phyloP scores from a whole-genome alignment of 2,888 invertebrate species.

The Eilema depressum region DNA sequence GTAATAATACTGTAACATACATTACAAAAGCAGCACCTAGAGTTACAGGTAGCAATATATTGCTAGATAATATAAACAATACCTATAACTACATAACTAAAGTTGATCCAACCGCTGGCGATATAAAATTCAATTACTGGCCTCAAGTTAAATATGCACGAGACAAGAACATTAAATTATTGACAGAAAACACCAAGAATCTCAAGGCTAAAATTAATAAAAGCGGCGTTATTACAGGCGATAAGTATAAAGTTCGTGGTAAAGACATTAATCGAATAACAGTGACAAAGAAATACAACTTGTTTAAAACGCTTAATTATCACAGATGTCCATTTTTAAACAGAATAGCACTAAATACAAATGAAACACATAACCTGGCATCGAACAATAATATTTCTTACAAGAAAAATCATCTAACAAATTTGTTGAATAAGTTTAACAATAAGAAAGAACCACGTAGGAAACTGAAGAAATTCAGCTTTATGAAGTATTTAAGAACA shows the following conservation, averaged over 20 bases:
- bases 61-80: neutral
- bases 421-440: slow-evolving; percentile 33
- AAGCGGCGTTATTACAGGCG: neutral
- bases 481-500: slow-evolving; percentile 65
- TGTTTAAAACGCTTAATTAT: slow-evolving; percentile 45
- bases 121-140: slow-evolving; percentile 52
- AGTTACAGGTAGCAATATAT: neutral
- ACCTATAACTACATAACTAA: slow-evolving; percentile 14
- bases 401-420: slow-evolving; percentile 45
- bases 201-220: slow-evolving; percentile 28
- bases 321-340: slow-evolving; percentile 31
- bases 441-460: slow-evolving; percentile 25
- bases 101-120: slow-evolving; percentile 29
- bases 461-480: slow-evolving; percentile 39
- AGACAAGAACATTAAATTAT: slow-evolving; percentile 22
- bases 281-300: slow-evolving; percentile 45
- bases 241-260: slow-evolving; percentile 24
- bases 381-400: slow-evolving; percentile 33
- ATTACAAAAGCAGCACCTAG: neutral
- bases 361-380: slow-evolving; percentile 15
- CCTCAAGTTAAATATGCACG: slow-evolving; percentile 39
- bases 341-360: slow-evolving; percentile 15
- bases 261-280: slow-evolving; percentile 42
- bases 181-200: slow-evolving; percentile 18
- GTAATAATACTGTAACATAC: neutral